Base-by-base conservation (phyloP, 2,888 invertebrate species). In the Parascotia fuliginaria region DNA sequence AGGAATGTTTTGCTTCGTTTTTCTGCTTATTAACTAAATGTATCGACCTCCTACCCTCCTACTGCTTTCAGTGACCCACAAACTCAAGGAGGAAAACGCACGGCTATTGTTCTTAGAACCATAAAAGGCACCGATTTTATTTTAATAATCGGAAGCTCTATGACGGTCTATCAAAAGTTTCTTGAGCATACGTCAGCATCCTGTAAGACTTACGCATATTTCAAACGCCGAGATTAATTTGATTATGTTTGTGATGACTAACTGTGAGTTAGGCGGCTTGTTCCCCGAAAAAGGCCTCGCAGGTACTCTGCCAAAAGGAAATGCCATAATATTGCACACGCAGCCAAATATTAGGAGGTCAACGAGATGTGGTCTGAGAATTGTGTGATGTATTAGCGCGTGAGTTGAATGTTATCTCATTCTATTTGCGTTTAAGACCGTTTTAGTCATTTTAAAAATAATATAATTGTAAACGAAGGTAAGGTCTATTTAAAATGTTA, bases 221-320 rank as follows among this genome's bases (percentile, higher is more conserved):
- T 54, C 55, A 63, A 53, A 63, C 62, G 62, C 65, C 73, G 60
- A 49, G 68, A 67, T 62, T 56, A 60, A 60, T 70, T 67, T 50
- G 60, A 52, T 73, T 80, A 75, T 78, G 72, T 79, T 79, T 70
- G 49, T 70, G 80, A 79, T 87, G 87, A 86, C 83, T 87, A 85
- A 84, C 69, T 60, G 65, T 50, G 68, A 54, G 67, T 81, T 80
- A 65, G 72, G 66, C 70, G 71, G 63, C 60, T 57, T 58, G 60
- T 85, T 85, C 87, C 75, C 43, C 68, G 83, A 83, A 86, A n/a
- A 55, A 69, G 59, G 55, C 69, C 71, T 70, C 67, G 65, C 78
- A 81, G 76, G 75, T 75, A 78, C 65, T 42, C 48, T 27, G 59
- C 43, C 43, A 16, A 75, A 70, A 83, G 87, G 85, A 87, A 87